phyloP scores from a whole-genome alignment of 2,113 vertebrate genomes.

The Poeciliopsis occidentalis region DNA sequence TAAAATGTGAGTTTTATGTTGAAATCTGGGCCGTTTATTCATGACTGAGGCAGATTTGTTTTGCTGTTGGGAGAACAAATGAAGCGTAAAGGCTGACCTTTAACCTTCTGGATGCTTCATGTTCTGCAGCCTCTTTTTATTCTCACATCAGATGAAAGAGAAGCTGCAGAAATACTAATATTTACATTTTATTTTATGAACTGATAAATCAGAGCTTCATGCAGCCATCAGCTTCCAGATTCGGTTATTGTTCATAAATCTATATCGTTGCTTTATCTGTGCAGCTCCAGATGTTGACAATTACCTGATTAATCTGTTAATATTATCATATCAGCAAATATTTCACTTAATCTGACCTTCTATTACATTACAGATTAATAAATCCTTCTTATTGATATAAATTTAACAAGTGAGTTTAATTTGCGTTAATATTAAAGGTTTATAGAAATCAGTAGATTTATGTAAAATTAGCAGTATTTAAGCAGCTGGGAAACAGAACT shows the following conservation, averaged over 20 bases:
- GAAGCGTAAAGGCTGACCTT: constrained; percentile 8
- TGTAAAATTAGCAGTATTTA: not conserved
- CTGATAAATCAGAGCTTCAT: not conserved
- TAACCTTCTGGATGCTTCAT: constrained; percentile 14
- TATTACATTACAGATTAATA: not conserved
- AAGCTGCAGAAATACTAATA: not conserved
- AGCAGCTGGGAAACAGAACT: not conserved
- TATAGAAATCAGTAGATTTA: not conserved
- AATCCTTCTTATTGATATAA: not conserved
- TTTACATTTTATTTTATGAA: not conserved
- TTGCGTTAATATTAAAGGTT: not conserved
- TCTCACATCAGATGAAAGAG: not conserved
- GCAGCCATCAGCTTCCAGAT: no score
- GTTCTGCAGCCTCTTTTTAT: not conserved
- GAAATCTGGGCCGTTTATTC: no score
- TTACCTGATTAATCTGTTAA: not conserved
- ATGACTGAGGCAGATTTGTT: no score
- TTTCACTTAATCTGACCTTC: not conserved
- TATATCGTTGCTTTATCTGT: not conserved
- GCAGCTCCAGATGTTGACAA: no score
- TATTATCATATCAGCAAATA: not conserved
- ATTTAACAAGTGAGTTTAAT: not conserved
- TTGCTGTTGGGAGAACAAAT: not conserved
- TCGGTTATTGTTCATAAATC: not conserved
- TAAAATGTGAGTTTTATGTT: no score